phyloP scores from a whole-genome alignment of 64 coral and sea anemone species.

The Dendronephthya gigantea region DNA sequence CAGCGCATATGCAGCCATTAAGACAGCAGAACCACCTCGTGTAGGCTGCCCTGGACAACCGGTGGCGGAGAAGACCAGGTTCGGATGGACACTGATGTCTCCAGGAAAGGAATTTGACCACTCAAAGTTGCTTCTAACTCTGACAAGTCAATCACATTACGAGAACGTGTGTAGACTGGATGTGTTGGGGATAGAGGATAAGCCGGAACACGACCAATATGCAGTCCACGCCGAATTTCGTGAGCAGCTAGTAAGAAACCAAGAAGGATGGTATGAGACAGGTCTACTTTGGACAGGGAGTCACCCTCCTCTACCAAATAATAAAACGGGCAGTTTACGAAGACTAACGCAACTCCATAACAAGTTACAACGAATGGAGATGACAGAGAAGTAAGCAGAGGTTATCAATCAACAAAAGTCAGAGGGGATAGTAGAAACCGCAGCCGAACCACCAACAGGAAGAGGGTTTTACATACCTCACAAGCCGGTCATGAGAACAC shows the following conservation, averaged over 20 bases:
- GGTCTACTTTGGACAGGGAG: constrained; percentile 23
- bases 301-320: constrained; percentile 39
- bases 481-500: not conserved
- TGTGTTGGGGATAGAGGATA: no score
- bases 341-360: constrained; percentile 7
- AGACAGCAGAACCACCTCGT: no score
- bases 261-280: constrained; percentile 42
- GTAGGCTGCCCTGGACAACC: no score
- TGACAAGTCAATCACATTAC: no score
- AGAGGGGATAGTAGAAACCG: constrained; percentile 34
- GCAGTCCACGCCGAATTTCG: no score
- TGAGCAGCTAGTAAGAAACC: constrained; percentile 12
- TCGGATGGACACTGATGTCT: no score
- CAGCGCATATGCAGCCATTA: no score
- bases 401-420: constrained; percentile 43
- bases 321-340: constrained; percentile 22
- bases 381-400: constrained; percentile 28
- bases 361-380: constrained; percentile 22
- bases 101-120: no score
- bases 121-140: no score
- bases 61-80: no score
- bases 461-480: constrained; percentile 44
- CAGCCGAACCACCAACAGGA: constrained; percentile 1
- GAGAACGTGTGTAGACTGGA: no score
- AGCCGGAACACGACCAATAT: no score